These are phyloP conservation scores for Globicephala melas DNA, from an alignment of 2,113 vertebrate genomes.

Conservation along the genomic window DNA sequence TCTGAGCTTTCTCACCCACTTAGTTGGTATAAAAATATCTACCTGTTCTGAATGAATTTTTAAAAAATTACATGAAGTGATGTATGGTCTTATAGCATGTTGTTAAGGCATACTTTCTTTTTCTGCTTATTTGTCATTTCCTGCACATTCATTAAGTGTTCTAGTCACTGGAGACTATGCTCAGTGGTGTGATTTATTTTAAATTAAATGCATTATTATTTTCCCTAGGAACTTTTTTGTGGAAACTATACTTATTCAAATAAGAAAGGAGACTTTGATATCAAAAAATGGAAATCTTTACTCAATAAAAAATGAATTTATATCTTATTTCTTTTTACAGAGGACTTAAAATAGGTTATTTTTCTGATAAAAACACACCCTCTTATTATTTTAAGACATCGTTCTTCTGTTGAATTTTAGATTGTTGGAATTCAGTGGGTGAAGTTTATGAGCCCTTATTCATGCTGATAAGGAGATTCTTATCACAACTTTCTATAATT, in stretches of 20 bases:
- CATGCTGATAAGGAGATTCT: constrained; percentile 15
- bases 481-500: constrained; percentile 28
- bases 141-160: neutral
- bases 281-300: neutral
- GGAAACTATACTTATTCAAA: neutral
- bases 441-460: constrained; percentile 10
- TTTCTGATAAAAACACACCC: neutral
- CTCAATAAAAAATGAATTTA: constrained; percentile 19
- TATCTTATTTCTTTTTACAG: neutral
- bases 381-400: neutral
- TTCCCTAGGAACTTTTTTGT: constrained; percentile 26
- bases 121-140: neutral
- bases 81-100: neutral
- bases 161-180: neutral
- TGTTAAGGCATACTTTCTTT: neutral
- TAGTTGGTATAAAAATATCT: neutral
- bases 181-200: constrained; percentile 32
- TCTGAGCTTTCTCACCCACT: neutral
- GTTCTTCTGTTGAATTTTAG: constrained; percentile 10
- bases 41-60: neutral
- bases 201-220: constrained; percentile 16
- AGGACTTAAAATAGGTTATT: neutral
- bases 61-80: neutral
- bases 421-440: constrained; percentile 11
- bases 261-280: neutral